These are phyloP conservation scores for Cinclus cinclus DNA, from an alignment of 2,113 vertebrate species.

Conservation along the genomic window DNA sequence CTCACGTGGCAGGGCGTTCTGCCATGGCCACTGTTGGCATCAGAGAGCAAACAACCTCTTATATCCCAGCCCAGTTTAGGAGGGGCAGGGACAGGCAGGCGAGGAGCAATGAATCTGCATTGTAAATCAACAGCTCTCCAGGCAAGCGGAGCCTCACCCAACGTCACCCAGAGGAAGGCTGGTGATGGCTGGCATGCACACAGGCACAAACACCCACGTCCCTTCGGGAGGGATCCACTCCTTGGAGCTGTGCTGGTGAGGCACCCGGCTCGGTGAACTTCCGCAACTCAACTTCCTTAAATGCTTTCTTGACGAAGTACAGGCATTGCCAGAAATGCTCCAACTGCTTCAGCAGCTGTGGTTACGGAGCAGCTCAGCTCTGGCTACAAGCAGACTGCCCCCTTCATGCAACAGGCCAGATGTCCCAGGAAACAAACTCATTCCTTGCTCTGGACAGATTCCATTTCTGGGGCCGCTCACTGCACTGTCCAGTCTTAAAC, in stretches of 20 bases:
- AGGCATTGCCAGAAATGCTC: slow-evolving; percentile 12
- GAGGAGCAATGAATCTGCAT: slow-evolving; percentile 67
- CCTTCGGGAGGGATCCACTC: neutral
- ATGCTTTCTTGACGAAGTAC: slow-evolving; percentile 13
- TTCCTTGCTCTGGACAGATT: neutral
- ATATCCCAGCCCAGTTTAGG: slow-evolving; percentile 25
- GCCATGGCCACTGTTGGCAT: slow-evolving; percentile 22
- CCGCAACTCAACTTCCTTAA: slow-evolving; percentile 67
- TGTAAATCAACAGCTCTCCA: slow-evolving; percentile 70
- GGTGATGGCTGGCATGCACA: neutral
- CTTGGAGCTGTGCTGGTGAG: neutral
- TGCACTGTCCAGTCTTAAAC: neutral
- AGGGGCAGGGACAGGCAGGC: slow-evolving; percentile 16
- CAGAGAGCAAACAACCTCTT: slow-evolving; percentile 60
- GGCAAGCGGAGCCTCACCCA: neutral
- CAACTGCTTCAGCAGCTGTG: slow-evolving; percentile 19
- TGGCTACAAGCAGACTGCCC: slow-evolving; percentile 31
- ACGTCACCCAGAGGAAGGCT: neutral
- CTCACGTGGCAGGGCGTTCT: slow-evolving; percentile 68
- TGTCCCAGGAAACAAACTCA: neutral
- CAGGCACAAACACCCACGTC: neutral
- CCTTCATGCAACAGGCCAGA: neutral
- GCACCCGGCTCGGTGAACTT: neutral
- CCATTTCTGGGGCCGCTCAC: neutral
- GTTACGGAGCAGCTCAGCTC: neutral